phyloP scores from a whole-genome alignment of 2,888 invertebrate species.

The Mimachlamys varia region DNA sequence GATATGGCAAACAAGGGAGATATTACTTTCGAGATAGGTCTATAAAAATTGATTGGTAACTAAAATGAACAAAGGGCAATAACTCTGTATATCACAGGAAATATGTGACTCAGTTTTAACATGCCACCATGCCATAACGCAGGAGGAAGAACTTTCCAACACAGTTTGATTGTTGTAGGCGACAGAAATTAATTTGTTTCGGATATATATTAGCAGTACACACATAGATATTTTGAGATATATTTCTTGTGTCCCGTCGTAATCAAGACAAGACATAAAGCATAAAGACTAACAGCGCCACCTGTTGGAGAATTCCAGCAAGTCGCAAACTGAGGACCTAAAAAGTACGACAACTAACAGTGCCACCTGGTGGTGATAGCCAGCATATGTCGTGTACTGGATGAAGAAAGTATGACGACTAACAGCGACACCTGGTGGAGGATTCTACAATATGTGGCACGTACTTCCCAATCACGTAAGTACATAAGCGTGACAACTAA shows the following conservation, averaged over 20 bases:
- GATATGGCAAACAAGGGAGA: too few relatives aligned
- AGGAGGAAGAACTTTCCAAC: too few relatives aligned
- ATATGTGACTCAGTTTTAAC: neutral
- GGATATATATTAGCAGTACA: too few relatives aligned
- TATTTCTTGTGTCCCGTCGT: too few relatives aligned
- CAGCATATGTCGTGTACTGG: too few relatives aligned
- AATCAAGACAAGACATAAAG: too few relatives aligned
- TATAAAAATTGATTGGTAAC: neutral
- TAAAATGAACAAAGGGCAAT: neutral
- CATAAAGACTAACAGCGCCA: too few relatives aligned
- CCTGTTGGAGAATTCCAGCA: neutral
- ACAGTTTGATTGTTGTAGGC: too few relatives aligned
- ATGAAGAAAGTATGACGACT: neutral
- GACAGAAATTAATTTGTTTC: too few relatives aligned
- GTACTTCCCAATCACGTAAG: neutral
- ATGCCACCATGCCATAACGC: too few relatives aligned
- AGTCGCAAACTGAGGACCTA: neutral
- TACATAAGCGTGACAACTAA: neutral
- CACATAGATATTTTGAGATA: too few relatives aligned
- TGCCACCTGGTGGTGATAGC: neutral
- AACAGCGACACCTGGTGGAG: neutral
- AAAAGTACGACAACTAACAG: neutral
- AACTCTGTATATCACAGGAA: neutral
- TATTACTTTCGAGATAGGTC: too few relatives aligned
- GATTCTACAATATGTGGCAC: neutral